phyloP scores from a whole-genome alignment of 2,113 vertebrate species.

The Sinocyclocheilus maitianheensis region DNA sequence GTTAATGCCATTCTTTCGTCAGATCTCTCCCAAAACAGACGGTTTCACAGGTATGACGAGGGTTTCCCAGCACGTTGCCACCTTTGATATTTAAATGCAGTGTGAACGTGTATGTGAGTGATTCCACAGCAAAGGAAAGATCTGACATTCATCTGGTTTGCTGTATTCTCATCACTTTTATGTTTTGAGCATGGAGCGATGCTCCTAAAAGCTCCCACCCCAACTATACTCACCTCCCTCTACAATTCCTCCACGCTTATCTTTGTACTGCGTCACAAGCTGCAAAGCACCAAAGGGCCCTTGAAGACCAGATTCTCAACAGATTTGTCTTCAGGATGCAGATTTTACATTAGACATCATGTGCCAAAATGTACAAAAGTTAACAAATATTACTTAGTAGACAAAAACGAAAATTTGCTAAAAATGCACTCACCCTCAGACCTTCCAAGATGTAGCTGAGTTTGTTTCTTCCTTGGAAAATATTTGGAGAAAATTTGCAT shows the following conservation, averaged over 20 bases:
- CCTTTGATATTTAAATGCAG: slow-evolving; percentile 76
- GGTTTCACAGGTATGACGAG: slow-evolving; percentile 54
- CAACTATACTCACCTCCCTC: not conserved
- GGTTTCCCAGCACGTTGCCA: slow-evolving; percentile 52
- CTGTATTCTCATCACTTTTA: slow-evolving; percentile 55
- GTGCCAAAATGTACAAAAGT: not conserved
- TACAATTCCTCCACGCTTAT: not conserved
- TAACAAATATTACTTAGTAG: not conserved
- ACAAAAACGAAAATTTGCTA: not conserved
- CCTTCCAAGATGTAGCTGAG: not conserved
- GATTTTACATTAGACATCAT: not conserved
- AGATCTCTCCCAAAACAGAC: not conserved
- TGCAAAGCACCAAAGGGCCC: not conserved
- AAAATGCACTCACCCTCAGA: not conserved
- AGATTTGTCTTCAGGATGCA: not conserved
- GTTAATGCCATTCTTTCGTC: not conserved
- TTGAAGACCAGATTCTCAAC: not conserved
- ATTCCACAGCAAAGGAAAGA: slow-evolving; percentile 56
- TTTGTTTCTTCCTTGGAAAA: not conserved
- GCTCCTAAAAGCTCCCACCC: slow-evolving; percentile 14
- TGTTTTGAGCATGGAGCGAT: slow-evolving; percentile 39
- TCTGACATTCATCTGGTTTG: slow-evolving; percentile 49
- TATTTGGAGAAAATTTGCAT: not conserved
- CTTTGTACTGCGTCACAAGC: slow-evolving; percentile 10
- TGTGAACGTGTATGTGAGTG: slow-evolving; percentile 58